A percentile compares a stretch with the other conserved stretches of the same genome.
Evolutionary conservation across 2,113 vertebrate species (phyloP).

Genomic region (Takifugu bimaculatus): DNA sequence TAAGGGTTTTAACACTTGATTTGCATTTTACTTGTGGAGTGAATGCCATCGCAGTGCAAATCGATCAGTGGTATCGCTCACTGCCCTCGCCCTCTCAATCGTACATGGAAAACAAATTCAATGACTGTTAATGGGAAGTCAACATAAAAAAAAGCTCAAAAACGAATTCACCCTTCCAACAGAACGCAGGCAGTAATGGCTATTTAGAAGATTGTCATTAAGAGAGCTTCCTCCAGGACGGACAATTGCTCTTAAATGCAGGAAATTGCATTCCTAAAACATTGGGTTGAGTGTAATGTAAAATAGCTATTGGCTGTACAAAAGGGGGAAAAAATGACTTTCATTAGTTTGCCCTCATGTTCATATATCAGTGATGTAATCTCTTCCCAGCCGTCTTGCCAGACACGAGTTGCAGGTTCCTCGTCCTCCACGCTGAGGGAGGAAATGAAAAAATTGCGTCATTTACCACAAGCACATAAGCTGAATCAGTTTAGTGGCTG

Average conservation of each 20-base stretch:
- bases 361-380: conserved; percentile 55
- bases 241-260: conserved; percentile 27
- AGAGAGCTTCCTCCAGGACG: conserved; percentile 8
- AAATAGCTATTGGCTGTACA: conserved; percentile 24
- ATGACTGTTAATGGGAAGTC: background rate
- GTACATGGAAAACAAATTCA: background rate
- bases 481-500: background rate
- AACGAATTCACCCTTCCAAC: background rate
- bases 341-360: conserved; percentile 63
- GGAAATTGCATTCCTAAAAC: conserved; percentile 36
- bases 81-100: background rate
- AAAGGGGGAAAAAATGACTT: conserved; percentile 31
- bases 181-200: conserved; percentile 6
- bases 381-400: conserved; percentile 16
- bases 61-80: too few species aligned
- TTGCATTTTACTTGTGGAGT: background rate
- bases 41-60: background rate
- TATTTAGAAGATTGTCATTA: conserved; percentile 15
- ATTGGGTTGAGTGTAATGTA: conserved; percentile 29
- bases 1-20: conserved; percentile 11
- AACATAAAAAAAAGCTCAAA: conserved; percentile 7
- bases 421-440: conserved; percentile 5
- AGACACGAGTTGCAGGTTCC: conserved; percentile 24
- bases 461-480: conserved; percentile 7
- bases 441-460: conserved; percentile 34